Evolutionary conservation across 2,113 vertebrate species (phyloP), one percentile per base, ranked within the genome.

Genomic region (Brachionichthys hirsutus): DNA sequence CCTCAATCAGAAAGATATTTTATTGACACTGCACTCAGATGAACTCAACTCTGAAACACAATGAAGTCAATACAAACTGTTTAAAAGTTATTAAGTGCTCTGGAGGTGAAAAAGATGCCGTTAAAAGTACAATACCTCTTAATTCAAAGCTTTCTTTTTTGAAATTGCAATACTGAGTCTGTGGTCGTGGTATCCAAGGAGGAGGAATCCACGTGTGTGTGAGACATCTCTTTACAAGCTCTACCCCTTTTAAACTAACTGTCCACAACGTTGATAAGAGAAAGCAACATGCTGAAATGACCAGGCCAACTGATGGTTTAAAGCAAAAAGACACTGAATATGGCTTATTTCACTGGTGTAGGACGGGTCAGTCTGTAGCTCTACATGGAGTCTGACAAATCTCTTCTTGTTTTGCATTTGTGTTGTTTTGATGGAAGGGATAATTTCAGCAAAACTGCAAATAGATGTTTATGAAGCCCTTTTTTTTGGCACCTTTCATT

Each of bases 1-100:
- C 73, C 62, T 54, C 52, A 20, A 61, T 60, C 10, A 49, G 55
- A 8, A 17, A 40, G 35, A 24, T 16, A 55, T 48, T 75, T 54
- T 55, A 66, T 57, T 55, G 63, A 52, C 18, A 64, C 34, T 67
- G 54, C 43, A 64, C 65, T 72, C 40, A 69, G 65, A 74, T 79
- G 46, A 84, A 65, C 15, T 51, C 50, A 30, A 58, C 53, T 50
- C 16, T 44, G 43, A 67, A 62, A 62, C 20, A 47, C 1, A 56
- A 30, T 40, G 18, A 48, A 71, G 44, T 54, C n/a, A 8, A 51
- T 70, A 15, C 14, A 70, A 68, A 54, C 24, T 57, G 19, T 59
- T 51, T 51, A 47, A 2, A 44, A 47, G 51, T 15, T 11, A 30
- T 52, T 78, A 73, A 48, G 73, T 52, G 43, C 12, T 6, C 6